These are phyloP conservation scores for Mionectes macconnelli DNA, from an alignment of 2,113 vertebrate species.

Conservation along the genomic window DNA sequence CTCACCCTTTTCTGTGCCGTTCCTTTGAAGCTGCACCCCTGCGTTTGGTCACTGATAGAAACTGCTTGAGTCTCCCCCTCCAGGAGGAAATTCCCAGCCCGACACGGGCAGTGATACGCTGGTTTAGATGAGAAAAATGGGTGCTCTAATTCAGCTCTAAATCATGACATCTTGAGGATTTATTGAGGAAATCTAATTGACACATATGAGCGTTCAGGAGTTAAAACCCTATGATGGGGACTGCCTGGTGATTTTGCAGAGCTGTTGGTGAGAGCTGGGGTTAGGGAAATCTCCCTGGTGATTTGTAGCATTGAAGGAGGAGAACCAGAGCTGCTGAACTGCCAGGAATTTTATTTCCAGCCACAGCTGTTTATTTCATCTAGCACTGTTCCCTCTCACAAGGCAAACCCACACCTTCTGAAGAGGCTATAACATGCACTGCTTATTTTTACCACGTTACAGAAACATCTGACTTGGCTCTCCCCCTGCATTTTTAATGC, in stretches of 20 bases:
- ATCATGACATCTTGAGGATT: background rate
- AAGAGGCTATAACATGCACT: slow-evolving; percentile 51
- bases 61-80: background rate
- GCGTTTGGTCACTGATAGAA: background rate
- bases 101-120: background rate
- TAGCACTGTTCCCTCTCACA: slow-evolving; percentile 11
- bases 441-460: slow-evolving; percentile 60
- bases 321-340: slow-evolving; percentile 40
- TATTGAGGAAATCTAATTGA: background rate
- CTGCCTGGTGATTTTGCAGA: slow-evolving; percentile 64
- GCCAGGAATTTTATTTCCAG: slow-evolving; percentile 70
- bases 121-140: background rate
- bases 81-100: background rate
- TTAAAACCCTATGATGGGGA: slow-evolving; percentile 22
- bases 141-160: background rate
- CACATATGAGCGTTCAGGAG: background rate
- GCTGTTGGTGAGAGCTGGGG: slow-evolving; percentile 29
- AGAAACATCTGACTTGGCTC: background rate
- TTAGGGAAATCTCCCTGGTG: slow-evolving; percentile 66
- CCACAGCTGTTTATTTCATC: slow-evolving; percentile 73
- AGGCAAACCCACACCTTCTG: slow-evolving; percentile 49
- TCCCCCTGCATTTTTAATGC: background rate
- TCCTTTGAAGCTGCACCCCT: background rate
- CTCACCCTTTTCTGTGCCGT: background rate
- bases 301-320: slow-evolving; percentile 69